phyloP scores from a whole-genome alignment of 2,888 invertebrate genomes.

The Vesta saturnalis region DNA sequence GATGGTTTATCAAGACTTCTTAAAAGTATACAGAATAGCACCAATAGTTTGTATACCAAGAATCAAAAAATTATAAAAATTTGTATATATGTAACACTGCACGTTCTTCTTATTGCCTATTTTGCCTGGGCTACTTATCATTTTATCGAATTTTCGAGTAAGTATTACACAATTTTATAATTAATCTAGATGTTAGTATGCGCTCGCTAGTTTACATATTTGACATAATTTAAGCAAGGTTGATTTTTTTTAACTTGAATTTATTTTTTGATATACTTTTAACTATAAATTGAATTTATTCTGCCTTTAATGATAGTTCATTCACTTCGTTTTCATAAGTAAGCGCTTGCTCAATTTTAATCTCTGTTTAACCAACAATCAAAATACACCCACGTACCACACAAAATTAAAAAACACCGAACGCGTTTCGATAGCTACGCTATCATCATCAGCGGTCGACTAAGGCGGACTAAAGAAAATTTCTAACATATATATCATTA shows the following conservation, averaged over 20 bases:
- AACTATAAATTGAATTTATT: too few relatives aligned
- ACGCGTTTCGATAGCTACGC: too few relatives aligned
- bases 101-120: slow-evolving; percentile 45
- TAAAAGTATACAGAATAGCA: slow-evolving; percentile 12
- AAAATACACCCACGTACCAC: too few relatives aligned
- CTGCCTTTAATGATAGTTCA: too few relatives aligned
- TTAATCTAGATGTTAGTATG: neutral
- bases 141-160: slow-evolving; percentile 17
- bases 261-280: too few relatives aligned
- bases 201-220: neutral
- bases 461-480: too few relatives aligned
- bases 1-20: slow-evolving; percentile 2
- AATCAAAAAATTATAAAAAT: neutral
- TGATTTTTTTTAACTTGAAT: neutral
- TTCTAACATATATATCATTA: too few relatives aligned
- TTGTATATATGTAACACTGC: slow-evolving; percentile 17
- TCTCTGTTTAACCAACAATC: too few relatives aligned
- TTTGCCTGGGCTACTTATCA: slow-evolving; percentile 51
- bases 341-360: too few relatives aligned
- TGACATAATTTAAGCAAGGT: neutral
- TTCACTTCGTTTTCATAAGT: too few relatives aligned
- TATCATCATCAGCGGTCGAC: too few relatives aligned
- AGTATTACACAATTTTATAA: neutral
- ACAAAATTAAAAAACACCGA: too few relatives aligned
- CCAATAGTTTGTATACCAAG: neutral